Conservation (phyloP, 2,113 vertebrate species). For the Salvator merianae region DNA sequence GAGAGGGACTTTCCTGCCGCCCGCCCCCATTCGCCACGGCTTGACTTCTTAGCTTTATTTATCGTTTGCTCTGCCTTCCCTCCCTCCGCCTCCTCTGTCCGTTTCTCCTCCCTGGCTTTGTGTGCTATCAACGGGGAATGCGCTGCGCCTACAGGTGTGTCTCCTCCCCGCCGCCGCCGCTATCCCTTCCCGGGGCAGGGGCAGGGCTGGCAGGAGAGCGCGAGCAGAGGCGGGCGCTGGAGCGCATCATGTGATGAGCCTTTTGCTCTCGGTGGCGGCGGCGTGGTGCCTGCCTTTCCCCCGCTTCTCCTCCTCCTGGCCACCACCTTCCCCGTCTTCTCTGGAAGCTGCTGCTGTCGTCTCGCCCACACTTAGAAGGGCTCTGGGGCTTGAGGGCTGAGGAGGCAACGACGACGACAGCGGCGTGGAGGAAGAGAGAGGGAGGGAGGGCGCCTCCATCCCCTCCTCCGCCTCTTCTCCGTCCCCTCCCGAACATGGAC, state of each 20-base stretch:
- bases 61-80: neutral
- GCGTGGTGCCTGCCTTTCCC: neutral
- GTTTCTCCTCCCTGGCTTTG: conserved; percentile 67
- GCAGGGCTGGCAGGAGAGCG: conserved; percentile 37
- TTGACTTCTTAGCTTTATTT: conserved; percentile 49
- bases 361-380: neutral
- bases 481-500: conserved; percentile 30
- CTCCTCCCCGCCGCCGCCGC: conserved; percentile 53
- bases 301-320: neutral
- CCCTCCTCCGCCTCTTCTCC: neutral
- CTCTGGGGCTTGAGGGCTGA: neutral
- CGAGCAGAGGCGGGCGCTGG: conserved; percentile 37
- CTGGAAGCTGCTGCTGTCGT: conserved; percentile 33
- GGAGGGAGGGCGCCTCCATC: conserved; percentile 11
- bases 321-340: neutral
- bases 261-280: conserved; percentile 36
- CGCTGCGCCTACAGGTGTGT: conserved; percentile 74
- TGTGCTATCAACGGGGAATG: conserved; percentile 71
- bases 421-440: too few relatives aligned
- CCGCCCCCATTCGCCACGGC: conserved; percentile 18
- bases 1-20: neutral
- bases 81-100: neutral
- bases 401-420: too few relatives aligned
- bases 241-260: conserved; percentile 55
- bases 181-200: conserved; percentile 32